Evolutionary conservation across 2,113 vertebrate species (phyloP).

Genomic region (Festucalex cinctus): DNA sequence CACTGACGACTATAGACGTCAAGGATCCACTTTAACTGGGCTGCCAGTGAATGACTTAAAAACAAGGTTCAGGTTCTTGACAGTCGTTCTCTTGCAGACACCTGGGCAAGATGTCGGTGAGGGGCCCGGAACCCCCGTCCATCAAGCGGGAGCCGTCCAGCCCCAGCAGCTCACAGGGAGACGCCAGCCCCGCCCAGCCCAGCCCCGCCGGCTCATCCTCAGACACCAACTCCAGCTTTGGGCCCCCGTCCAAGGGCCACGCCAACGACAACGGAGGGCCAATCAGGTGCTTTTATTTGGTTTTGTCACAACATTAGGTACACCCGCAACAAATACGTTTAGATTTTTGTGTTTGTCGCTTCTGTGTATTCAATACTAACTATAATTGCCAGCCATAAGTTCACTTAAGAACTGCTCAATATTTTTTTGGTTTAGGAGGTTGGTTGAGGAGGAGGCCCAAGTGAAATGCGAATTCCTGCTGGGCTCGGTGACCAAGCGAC

Average conservation of each 20-base stretch:
- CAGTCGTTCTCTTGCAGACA: slow-evolving; percentile 66
- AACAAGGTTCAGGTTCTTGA: too few species aligned
- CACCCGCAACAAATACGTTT: neutral
- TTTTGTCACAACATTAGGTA: neutral
- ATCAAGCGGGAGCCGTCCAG: slow-evolving; percentile 97
- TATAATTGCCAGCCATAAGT: too few species aligned
- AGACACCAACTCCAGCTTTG: slow-evolving; percentile 93
- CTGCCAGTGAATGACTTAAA: too few species aligned
- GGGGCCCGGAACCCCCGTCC: slow-evolving; percentile 90
- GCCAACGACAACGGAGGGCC: slow-evolving; percentile 69
- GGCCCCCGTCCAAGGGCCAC: slow-evolving; percentile 83
- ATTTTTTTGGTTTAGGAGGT: slow-evolving; percentile 50
- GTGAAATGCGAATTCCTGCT: slow-evolving; percentile 80
- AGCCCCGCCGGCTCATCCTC: slow-evolving; percentile 92
- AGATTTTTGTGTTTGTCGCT: too few species aligned
- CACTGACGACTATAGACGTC: too few species aligned
- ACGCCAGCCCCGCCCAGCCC: slow-evolving; percentile 89
- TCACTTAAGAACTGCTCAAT: too few species aligned
- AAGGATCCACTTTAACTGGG: too few species aligned
- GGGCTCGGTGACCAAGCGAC: slow-evolving; percentile 79
- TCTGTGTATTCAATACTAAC: too few species aligned
- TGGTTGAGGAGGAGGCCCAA: slow-evolving; percentile 57
- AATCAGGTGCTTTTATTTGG: slow-evolving; percentile 50
- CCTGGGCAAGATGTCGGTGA: slow-evolving; percentile 95
- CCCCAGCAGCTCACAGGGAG: slow-evolving; percentile 87